These are phyloP conservation scores for Phymatocera aterrima DNA, from an alignment of 2,888 invertebrate species.

Conservation along the genomic window DNA sequence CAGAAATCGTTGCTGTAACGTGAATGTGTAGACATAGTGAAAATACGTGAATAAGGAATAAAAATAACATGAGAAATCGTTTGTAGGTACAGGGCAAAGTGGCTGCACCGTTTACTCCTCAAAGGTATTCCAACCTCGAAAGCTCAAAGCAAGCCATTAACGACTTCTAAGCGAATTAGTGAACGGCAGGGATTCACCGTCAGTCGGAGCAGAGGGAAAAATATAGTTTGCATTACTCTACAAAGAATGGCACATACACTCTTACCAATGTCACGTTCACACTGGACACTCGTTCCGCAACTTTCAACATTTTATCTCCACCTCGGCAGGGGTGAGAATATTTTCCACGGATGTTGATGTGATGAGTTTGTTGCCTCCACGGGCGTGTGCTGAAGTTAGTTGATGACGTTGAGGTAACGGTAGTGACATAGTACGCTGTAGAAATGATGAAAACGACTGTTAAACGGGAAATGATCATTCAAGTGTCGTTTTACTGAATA, in stretches of 20 bases:
- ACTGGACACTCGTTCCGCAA: not conserved
- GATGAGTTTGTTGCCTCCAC: not conserved
- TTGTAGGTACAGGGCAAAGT: not conserved
- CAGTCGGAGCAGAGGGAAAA: not conserved
- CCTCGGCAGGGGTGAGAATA: not conserved
- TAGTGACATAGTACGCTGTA: not conserved
- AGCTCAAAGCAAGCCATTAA: slow-evolving; percentile 35
- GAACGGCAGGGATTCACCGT: slow-evolving; percentile 13
- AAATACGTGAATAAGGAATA: not conserved
- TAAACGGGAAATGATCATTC: too few relatives aligned
- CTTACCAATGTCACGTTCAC: not conserved
- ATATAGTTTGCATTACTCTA: not conserved
- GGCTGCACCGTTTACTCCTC: slow-evolving; percentile 5
- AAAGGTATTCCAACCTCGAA: slow-evolving; percentile 11
- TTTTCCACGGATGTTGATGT: not conserved
- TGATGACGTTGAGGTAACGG: not conserved
- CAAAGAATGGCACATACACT: not conserved
- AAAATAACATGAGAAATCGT: not conserved
- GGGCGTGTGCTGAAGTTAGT: not conserved
- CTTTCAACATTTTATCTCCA: not conserved
- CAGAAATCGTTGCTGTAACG: too few relatives aligned
- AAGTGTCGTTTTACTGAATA: too few relatives aligned
- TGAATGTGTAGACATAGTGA: not conserved
- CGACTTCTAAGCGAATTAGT: slow-evolving; percentile 33
- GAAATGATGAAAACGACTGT: not conserved